A percentile compares a stretch with the other conserved stretches of the same genome.
These are phyloP conservation scores for Phenacoccus solenopsis DNA, from an alignment of 1,140 invertebrate genomes.

Conservation along the genomic window DNA sequence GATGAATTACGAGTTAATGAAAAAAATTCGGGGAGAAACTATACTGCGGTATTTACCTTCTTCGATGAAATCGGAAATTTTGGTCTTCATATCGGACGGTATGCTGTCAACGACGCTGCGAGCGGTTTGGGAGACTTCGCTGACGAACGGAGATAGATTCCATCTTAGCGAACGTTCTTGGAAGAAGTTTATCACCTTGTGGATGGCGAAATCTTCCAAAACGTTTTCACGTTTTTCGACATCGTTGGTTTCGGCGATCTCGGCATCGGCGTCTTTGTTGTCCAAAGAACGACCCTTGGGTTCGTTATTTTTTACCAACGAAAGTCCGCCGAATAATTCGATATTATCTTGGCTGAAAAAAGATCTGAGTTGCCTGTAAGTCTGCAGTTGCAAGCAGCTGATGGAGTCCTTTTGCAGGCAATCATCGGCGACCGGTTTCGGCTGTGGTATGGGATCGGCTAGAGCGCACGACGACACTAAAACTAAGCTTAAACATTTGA, in stretches of 20 bases:
- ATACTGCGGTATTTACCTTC: constrained; percentile 38
- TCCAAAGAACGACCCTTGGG: constrained; percentile 27
- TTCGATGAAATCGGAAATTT: constrained; percentile 41
- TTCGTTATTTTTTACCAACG: constrained; percentile 36
- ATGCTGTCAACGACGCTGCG: constrained; percentile 37
- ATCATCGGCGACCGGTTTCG: constrained; percentile 34
- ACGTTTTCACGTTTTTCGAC: constrained; percentile 42
- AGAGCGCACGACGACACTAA: constrained; percentile 26
- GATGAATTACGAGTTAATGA: too few species aligned
- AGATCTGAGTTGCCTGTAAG: constrained; percentile 45
- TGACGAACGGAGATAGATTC: constrained; percentile 38
- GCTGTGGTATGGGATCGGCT: constrained; percentile 24
- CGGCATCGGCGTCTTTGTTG: not conserved
- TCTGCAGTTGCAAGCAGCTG: constrained; percentile 46
- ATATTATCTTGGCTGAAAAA: constrained; percentile 46
- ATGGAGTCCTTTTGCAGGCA: constrained; percentile 51
- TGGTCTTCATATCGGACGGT: constrained; percentile 38
- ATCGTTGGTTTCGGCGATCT: constrained; percentile 34
- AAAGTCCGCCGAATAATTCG: constrained; percentile 43
- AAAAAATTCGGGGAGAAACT: too few species aligned
- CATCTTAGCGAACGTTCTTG: constrained; percentile 41
- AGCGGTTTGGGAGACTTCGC: constrained; percentile 38
- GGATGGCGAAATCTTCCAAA: constrained; percentile 44
- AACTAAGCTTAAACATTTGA: constrained; percentile 13
- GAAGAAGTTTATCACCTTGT: constrained; percentile 42